Conservation (phyloP, 2,888 invertebrate genomes). For the Habrosyne pyritoides region DNA sequence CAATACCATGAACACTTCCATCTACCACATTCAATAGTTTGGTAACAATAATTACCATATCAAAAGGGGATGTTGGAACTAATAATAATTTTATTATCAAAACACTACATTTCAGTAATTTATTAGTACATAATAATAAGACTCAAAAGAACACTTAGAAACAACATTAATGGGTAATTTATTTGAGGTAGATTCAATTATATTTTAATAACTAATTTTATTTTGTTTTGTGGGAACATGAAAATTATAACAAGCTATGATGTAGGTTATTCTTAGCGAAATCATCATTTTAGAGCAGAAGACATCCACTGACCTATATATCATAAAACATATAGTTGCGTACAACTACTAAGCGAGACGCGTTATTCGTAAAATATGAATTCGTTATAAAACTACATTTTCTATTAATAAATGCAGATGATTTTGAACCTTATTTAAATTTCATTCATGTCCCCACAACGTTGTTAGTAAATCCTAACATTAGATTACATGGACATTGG, state of each 20-base stretch:
- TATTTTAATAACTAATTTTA: constrained; percentile 60
- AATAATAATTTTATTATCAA: constrained; percentile 73
- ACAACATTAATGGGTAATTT: constrained; percentile 81
- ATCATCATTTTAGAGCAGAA: too few species aligned
- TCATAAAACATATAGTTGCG: too few species aligned
- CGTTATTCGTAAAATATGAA: too few species aligned
- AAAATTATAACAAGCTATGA: background rate
- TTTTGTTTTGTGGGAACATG: constrained; percentile 39
- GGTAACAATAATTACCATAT: constrained; percentile 82
- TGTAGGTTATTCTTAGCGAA: too few species aligned
- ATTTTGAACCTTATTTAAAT: constrained; percentile 8
- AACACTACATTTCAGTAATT: constrained; percentile 75
- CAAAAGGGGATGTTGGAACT: constrained; percentile 77
- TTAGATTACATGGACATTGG: constrained; percentile 39
- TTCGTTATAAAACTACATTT: background rate
- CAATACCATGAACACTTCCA: constrained; percentile 66
- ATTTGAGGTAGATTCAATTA: constrained; percentile 81
- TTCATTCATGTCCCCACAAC: constrained; percentile 55
- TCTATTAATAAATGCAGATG: background rate
- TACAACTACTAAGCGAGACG: too few species aligned
- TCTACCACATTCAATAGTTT: constrained; percentile 72
- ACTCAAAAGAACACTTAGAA: constrained; percentile 81
- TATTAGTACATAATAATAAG: constrained; percentile 72
- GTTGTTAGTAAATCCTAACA: constrained; percentile 48
- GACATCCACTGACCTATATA: too few species aligned